Base-by-base conservation (phyloP, 2,888 invertebrate species). In the Parapristionchus giblindavisi region DNA sequence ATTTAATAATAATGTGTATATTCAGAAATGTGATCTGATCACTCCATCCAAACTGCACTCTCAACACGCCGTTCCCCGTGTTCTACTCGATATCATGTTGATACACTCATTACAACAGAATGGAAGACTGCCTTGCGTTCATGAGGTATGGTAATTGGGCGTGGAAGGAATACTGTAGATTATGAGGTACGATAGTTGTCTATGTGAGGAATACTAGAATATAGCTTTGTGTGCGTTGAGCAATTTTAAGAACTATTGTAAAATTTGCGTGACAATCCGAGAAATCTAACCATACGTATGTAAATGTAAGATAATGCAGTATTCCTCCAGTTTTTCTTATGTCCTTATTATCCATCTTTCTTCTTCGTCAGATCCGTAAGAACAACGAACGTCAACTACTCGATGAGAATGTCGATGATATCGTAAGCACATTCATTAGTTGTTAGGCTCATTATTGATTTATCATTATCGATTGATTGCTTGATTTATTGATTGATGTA, bases 71-170 rank as follows among this genome's bases (percentile, higher is more conserved):
- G 85, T 91, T 56, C 90, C 91, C 1, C 85, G 90, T 1, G 89
- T 90, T 79, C 89, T 89, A 40, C 90, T 89, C 81, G 86, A 88
- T 38, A 77, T 91, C 52, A 88, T 91, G 89, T 88, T 90, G 0
- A 87, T 91, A 8, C 90, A 90, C 83, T 91, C 88, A 82, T 87
- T 91, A 63, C 91, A 91, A 80, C 89, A 89, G 77, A 86, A 84
- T 3, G 88, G 87, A 3, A 86, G 89, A 2, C 84, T 90, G 43
- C 91, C 91, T 27, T 89, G 90, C 34, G 83, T 91, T 8, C 90
- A 90, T 77, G 88, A 89, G 81, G 87, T 90, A 36, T 11, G n/a
- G 27, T 34, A 21, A 48, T 14, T 11, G 48, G 21, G 32, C 6
- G 27, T 5, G 24, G 21, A 17, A 29, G 38, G 21, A 56, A 29